Evolutionary conservation across 2,888 invertebrate species (phyloP).

Genomic region (Muschampia plurimacula): DNA sequence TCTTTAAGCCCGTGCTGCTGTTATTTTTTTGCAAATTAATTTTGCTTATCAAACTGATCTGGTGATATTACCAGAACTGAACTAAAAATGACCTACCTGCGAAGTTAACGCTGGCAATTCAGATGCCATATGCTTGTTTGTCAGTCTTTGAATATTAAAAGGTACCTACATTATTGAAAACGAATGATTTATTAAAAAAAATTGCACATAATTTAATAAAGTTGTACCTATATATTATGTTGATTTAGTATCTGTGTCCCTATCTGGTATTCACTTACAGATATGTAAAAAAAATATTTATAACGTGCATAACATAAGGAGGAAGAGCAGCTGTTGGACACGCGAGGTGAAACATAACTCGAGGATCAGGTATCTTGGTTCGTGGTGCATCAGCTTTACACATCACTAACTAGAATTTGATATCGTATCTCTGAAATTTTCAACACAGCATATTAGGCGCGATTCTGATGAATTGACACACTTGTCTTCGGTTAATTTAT

Average conservation of each 20-base stretch:
- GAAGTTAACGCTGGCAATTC: no score
- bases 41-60: neutral
- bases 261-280: no score
- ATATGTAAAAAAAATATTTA: no score
- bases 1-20: neutral
- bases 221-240: no score
- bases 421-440: neutral
- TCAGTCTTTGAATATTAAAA: no score
- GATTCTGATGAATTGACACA: neutral
- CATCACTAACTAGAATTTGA: constrained; percentile 26
- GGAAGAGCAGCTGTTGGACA: constrained; percentile 16
- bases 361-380: constrained; percentile 9
- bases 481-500: no score
- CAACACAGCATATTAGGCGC: neutral
- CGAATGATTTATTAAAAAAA: no score
- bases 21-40: neutral
- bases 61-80: neutral
- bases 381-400: constrained; percentile 14
- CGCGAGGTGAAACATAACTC: constrained; percentile 23
- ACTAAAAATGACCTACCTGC: no score
- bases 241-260: no score
- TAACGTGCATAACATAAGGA: neutral
- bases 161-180: no score
- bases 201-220: no score
- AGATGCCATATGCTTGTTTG: no score